A percentile compares a stretch with the other conserved stretches of the same genome.
Conservation (phyloP, 2,113 vertebrate species). For the Carassius auratus region DNA sequence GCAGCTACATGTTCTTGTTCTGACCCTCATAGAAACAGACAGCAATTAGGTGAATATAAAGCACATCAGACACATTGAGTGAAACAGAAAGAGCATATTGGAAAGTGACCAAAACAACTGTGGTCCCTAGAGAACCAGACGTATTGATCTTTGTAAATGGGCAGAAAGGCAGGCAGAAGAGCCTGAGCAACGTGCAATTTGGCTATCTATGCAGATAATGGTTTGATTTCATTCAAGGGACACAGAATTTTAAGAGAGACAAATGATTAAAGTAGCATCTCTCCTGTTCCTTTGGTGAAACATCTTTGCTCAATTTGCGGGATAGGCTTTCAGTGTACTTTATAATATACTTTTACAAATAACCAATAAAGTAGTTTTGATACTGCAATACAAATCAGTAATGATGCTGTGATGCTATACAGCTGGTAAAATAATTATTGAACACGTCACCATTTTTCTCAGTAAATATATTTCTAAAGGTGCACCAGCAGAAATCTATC, state of each 20-base stretch:
- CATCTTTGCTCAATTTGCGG: neutral
- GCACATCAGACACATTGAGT: constrained; percentile 4
- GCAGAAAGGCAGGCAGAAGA: constrained; percentile 28
- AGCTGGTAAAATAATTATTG: no score
- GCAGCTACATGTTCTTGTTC: neutral
- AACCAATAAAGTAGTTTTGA: neutral
- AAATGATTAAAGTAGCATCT: neutral
- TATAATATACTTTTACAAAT: neutral
- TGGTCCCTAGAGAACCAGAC: constrained; percentile 36
- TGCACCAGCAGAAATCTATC: no score
- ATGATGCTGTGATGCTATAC: no score
- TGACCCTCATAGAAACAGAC: constrained; percentile 20
- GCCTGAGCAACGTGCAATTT: constrained; percentile 42
- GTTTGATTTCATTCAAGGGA: neutral
- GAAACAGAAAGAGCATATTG: constrained; percentile 24
- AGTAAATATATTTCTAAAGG: no score
- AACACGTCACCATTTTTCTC: no score
- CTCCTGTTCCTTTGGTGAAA: neutral
- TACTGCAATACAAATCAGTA: neutral
- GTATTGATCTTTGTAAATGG: constrained; percentile 56
- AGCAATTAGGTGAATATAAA: neutral
- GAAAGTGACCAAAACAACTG: constrained; percentile 29
- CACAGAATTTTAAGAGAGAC: neutral
- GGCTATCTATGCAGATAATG: constrained; percentile 43
- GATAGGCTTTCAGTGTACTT: neutral